Evolutionary conservation across 2,888 invertebrate genomes (phyloP), one percentile per base, ranked within the genome.

Genomic region (Tachina grossa): DNA sequence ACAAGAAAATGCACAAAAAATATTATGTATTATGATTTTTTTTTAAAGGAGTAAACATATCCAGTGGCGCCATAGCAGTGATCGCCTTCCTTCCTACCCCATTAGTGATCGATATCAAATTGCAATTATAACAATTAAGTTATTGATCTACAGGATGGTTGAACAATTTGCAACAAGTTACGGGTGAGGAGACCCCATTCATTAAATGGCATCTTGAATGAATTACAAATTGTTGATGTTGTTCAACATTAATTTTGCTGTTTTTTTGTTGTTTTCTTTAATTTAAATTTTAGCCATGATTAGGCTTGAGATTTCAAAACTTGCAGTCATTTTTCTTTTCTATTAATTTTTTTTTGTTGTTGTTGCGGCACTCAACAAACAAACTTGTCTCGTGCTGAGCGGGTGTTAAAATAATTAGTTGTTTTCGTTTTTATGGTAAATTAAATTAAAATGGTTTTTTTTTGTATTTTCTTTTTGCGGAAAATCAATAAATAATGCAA

Each of bases 51-150:
- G 41, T 31, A 83, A 85, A 85, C 79, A 83, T 68, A 72, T 80
- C 61, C 72, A 53, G 71, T 85, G 85, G 83, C 85, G 85, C 85
- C 85, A 83, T 43, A 49, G 61, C 45, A 16, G 47, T 16, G 49
- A 61, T 63, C 19, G 69, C 63, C 61, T 63, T 69, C 43, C 71
- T 79, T 71, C 69, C 75, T 77, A 63, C 59, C 57, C 75, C 79
- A 83, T 61, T 83, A 83, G 65, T 43, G 85, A 85, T 85, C 83
- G 31, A 72, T 80, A 83, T 85, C 85, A 85, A 39, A 61, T 47
- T 45, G 71, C 83, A 85, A 83, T 83, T 83, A 85, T 76, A 80
- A 80, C 83, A 85, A 85, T 85, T 85, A 85, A 85, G 85, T 77
- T 83, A 80, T 83, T 83, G 85, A 85, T 85, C 76, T 76, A 53